Percentiles rank a stretch among this genome's conserved stretches.
Conservation (phyloP, 2,113 vertebrate species). For the Perca flavescens region DNA sequence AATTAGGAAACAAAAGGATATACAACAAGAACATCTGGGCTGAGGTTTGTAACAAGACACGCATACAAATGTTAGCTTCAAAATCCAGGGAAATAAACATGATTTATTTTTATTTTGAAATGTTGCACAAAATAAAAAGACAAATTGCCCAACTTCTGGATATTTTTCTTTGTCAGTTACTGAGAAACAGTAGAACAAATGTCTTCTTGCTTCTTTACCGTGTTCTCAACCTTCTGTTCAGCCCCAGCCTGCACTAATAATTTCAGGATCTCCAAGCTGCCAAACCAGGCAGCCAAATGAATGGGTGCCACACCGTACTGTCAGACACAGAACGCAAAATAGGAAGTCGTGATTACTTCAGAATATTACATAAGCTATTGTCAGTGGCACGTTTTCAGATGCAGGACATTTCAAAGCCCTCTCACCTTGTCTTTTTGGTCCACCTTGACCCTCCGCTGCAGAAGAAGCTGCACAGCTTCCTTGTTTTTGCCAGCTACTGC, state of each 20-base stretch:
- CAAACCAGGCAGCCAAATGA: conserved; percentile 93
- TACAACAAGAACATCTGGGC: neutral
- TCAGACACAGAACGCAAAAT: conserved; percentile 23
- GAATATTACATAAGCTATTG: neutral
- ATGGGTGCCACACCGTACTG: conserved; percentile 90
- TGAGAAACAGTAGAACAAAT: conserved; percentile 9
- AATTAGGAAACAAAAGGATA: neutral
- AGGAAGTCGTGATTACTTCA: neutral
- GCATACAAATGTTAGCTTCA: neutral
- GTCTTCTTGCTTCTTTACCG: conserved; percentile 75
- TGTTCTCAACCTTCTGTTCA: conserved; percentile 88
- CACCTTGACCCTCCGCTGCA: conserved; percentile 89
- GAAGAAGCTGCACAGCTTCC: conserved; percentile 87
- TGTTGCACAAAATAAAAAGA: conserved; percentile 8
- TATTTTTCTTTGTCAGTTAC: neutral
- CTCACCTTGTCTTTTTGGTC: conserved; percentile 91
- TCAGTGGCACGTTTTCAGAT: neutral
- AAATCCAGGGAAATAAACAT: neutral
- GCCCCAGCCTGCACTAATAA: conserved; percentile 90
- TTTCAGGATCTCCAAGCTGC: conserved; percentile 88
- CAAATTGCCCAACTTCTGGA: neutral
- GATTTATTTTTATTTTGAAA: neutral
- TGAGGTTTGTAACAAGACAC: neutral
- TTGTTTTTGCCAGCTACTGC: conserved; percentile 86
- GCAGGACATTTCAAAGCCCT: neutral